These are phyloP conservation scores for Atlantisia rogersi DNA, from an alignment of 2,113 vertebrate species.

Conservation along the genomic window DNA sequence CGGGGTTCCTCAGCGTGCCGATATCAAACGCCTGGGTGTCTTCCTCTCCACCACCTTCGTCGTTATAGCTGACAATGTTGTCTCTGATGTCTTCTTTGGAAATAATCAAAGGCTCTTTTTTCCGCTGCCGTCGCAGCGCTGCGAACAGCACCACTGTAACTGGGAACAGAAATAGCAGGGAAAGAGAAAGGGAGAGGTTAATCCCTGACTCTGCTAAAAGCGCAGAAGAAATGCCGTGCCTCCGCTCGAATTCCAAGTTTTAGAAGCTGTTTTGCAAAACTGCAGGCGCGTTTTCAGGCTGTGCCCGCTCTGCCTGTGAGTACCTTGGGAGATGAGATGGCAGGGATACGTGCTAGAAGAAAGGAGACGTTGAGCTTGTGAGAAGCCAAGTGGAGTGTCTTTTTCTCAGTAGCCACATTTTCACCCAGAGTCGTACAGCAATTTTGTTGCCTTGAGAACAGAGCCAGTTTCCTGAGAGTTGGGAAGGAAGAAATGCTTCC, in stretches of 20 bases:
- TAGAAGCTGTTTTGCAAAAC: slow-evolving; percentile 14
- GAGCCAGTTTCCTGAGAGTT: background rate
- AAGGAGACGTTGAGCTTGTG: background rate
- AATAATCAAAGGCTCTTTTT: slow-evolving; percentile 96
- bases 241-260: background rate
- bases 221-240: background rate
- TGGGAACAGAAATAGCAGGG: slow-evolving; percentile 67
- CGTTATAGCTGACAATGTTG: slow-evolving; percentile 97
- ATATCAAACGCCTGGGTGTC: slow-evolving; percentile 98
- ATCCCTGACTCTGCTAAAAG: slow-evolving; percentile 31
- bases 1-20: slow-evolving; percentile 91
- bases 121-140: slow-evolving; percentile 88
- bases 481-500: background rate
- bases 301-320: background rate
- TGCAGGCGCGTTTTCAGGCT: background rate
- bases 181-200: slow-evolving; percentile 39
- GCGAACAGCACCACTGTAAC: slow-evolving; percentile 95
- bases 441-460: background rate
- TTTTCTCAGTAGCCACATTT: background rate
- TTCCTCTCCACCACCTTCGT: slow-evolving; percentile 96
- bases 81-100: slow-evolving; percentile 97
- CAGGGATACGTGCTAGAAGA: background rate
- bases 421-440: background rate
- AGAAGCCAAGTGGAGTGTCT: background rate
- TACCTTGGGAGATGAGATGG: background rate